Base-by-base conservation (phyloP, 2,888 invertebrate species). In the Drosophila histrio region DNA sequence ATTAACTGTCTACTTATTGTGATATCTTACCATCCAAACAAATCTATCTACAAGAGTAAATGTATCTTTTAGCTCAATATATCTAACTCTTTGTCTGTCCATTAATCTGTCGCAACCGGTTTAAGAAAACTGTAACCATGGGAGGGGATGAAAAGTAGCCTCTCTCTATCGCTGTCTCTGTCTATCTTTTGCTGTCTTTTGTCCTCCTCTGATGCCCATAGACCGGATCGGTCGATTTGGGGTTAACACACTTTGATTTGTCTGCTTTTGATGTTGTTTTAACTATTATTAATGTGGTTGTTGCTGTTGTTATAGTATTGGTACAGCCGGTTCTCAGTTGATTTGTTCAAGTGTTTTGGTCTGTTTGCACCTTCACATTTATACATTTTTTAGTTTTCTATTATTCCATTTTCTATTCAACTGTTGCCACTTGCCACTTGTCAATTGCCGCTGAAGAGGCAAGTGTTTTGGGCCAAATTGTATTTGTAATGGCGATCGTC, bases 241-340 rank as follows among this genome's bases (percentile, higher is more conserved):
- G 72, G 81, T 84, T 71, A 81, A 81, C 87, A 81, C 56, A 87
- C 80, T 79, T 80, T 72, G 84, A 87, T 77, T 84, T 75, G 62
- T 60, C 61, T 47, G 38, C 46, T 52, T 30, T 11, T 50, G 2
- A 60, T 34, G 36, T 13, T 47, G 28, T 34, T 38, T 53, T 28
- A 39, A 19, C n/a, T 57, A 7, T 68, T 26, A 26, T 17, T 47
- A 15, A 24, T 34, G 49, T 28, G 64, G 50, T 68, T 68, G 62
- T 43, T 57, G 28, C 6, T 54, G 3, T 58, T 26, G 19, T 28
- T 44, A 11, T 39, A 32, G 56, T 77, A 54, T 79, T 73, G 77
- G 60, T 70, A 71, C 81, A 78, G 81, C 78, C 71, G 78, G 78
- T 72, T 69, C 60, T 64, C 43, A 39, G 36, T 66, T 81, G 77